Conservation (phyloP, 2,888 invertebrate genomes). For the Sinodicranocentrus sp. region DNA sequence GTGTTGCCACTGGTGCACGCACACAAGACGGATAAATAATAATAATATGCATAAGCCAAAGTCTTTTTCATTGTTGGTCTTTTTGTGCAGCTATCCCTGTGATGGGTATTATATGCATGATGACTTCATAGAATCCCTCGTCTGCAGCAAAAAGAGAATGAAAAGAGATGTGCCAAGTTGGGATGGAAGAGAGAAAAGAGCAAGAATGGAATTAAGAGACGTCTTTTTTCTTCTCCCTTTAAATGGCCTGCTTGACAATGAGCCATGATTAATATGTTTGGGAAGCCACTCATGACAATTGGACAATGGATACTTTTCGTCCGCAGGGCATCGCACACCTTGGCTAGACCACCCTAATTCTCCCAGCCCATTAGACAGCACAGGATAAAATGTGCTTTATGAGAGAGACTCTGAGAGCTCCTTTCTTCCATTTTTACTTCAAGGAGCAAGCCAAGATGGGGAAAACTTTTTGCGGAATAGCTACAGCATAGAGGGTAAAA, state of each 20-base stretch:
- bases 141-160: constrained; percentile 11
- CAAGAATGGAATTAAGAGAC: constrained; percentile 52
- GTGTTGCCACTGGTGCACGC: constrained; percentile 28
- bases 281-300: constrained; percentile 77
- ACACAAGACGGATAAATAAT: constrained; percentile 56
- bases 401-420: not conserved
- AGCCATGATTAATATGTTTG: constrained; percentile 77
- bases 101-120: constrained; percentile 71
- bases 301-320: constrained; percentile 75
- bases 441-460: not conserved
- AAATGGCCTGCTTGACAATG: constrained; percentile 75
- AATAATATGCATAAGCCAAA: constrained; percentile 56
- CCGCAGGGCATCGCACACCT: constrained; percentile 75
- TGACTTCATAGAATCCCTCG: constrained; percentile 75
- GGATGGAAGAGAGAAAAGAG: constrained; percentile 33
- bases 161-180: constrained; percentile 45
- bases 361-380: constrained; percentile 55
- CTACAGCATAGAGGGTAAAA: too few species aligned
- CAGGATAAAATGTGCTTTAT: not conserved
- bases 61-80: constrained; percentile 46
- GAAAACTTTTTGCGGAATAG: not conserved
- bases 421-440: not conserved
- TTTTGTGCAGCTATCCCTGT: constrained; percentile 51
- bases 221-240: constrained; percentile 57
- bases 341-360: constrained; percentile 71